These are phyloP conservation scores for Cryptus armator DNA, from an alignment of 2,888 invertebrate genomes.

Conservation along the genomic window DNA sequence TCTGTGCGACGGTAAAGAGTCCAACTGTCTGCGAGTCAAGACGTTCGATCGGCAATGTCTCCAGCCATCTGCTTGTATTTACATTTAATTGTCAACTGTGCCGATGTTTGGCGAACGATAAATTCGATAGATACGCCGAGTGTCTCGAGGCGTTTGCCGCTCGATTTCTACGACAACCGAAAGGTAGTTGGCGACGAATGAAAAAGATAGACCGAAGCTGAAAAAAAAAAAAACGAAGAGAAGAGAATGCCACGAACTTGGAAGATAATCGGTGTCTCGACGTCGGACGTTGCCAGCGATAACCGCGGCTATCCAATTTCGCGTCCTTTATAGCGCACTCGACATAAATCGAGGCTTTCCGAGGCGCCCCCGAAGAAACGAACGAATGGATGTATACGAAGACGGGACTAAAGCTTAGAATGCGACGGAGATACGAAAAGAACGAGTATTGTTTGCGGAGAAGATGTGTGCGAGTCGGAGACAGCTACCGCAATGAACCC, in stretches of 20 bases:
- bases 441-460: background rate
- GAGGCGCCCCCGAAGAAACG: constrained; percentile 29
- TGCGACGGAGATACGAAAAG: constrained; percentile 7
- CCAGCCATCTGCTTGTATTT: background rate
- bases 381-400: background rate
- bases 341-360: constrained; percentile 51
- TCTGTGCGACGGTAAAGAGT: background rate
- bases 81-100: background rate
- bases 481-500: background rate
- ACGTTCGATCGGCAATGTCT: constrained; percentile 3
- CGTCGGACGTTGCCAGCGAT: constrained; percentile 26
- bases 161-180: constrained; percentile 10
- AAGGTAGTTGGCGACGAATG: background rate
- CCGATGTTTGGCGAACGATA: constrained; percentile 4
- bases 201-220: background rate
- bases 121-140: constrained; percentile 12
- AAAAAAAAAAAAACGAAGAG: background rate
- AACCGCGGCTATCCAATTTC: constrained; percentile 57
- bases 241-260: constrained; percentile 21
- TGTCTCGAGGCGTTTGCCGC: constrained; percentile 22
- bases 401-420: background rate
- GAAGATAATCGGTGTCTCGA: constrained; percentile 61
- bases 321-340: constrained; percentile 39
- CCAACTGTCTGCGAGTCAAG: background rate
- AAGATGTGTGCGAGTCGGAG: background rate